These are phyloP conservation scores for Oscarella lobularis DNA, from an alignment of 37 sponge, comb jelly and placozoan species.

Conservation along the genomic window DNA sequence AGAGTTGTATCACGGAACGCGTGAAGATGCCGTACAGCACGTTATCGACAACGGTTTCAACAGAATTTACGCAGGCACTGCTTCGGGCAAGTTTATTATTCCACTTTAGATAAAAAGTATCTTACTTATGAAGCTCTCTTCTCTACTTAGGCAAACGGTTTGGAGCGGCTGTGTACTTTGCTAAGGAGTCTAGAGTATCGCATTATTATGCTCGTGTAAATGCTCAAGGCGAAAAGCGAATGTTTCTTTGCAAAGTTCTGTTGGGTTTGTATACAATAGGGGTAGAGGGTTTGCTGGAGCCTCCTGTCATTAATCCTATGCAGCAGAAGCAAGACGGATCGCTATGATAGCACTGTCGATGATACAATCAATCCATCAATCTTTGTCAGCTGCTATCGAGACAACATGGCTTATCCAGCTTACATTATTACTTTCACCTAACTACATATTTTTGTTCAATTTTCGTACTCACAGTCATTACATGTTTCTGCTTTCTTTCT, in stretches of 20 bases:
- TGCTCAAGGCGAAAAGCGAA: neutral
- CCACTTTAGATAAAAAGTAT: no score
- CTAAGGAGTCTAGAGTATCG: neutral
- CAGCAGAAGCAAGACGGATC: neutral
- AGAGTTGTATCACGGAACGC: neutral
- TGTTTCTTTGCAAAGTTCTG: neutral
- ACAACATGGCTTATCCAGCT: neutral
- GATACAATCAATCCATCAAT: neutral
- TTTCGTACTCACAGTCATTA: no score
- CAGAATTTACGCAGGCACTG: neutral
- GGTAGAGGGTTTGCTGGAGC: neutral
- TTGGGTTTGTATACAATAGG: neutral
- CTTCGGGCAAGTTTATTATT: no score
- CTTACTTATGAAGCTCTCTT: no score
- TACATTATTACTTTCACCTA: neutral
- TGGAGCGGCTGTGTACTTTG: neutral
- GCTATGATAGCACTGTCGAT: neutral
- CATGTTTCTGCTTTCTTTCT: no score
- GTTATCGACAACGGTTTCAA: neutral
- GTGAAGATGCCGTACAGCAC: neutral
- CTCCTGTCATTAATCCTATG: neutral
- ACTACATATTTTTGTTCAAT: neutral
- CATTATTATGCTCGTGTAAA: neutral
- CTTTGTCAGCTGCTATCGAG: conserved; percentile 4
- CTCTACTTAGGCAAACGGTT: neutral